Evolutionary conservation across 1,140 invertebrate species (phyloP).

Genomic region (Zaprionus kolodkinae): DNA sequence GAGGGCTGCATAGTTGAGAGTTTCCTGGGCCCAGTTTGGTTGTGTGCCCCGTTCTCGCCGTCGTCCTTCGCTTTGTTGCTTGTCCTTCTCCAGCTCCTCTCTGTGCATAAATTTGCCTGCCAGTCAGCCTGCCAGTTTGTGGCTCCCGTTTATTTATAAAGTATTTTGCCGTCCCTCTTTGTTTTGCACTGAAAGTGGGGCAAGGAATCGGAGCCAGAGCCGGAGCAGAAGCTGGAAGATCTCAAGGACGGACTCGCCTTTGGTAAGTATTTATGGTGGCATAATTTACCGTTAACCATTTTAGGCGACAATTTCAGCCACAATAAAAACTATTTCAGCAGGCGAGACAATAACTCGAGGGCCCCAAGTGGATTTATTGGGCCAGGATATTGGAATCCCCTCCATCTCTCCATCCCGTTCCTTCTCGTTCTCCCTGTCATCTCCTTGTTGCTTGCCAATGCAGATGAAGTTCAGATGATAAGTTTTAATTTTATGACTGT

Average conservation of each 20-base stretch:
- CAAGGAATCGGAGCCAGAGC: constrained; percentile 1
- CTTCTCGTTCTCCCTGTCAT: neutral
- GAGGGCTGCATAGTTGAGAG: constrained; percentile 21
- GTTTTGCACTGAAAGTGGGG: constrained; percentile 18
- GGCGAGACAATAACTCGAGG: constrained; percentile 23
- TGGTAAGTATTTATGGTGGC: constrained; percentile 68
- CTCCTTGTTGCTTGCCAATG: constrained; percentile 33
- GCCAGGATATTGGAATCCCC: constrained; percentile 74
- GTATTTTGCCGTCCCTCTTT: constrained; percentile 49
- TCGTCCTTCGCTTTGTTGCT: neutral
- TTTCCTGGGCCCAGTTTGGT: neutral
- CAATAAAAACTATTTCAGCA: constrained; percentile 67
- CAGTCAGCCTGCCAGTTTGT: constrained; percentile 32
- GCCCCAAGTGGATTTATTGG: constrained; percentile 59
- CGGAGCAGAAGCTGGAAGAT: neutral
- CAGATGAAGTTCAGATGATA: constrained; percentile 73
- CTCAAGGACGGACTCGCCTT: constrained; percentile 6
- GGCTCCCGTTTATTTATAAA: constrained; percentile 68
- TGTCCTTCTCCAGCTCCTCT: neutral
- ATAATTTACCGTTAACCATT: constrained; percentile 80
- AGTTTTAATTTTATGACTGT: constrained; percentile 64
- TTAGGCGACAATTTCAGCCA: constrained; percentile 72
- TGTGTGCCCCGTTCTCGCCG: neutral
- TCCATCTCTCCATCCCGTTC: neutral
- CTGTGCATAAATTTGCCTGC: constrained; percentile 67